phyloP scores from a whole-genome alignment of 2,888 invertebrate species.

The Lasioglossum oenotherae region DNA sequence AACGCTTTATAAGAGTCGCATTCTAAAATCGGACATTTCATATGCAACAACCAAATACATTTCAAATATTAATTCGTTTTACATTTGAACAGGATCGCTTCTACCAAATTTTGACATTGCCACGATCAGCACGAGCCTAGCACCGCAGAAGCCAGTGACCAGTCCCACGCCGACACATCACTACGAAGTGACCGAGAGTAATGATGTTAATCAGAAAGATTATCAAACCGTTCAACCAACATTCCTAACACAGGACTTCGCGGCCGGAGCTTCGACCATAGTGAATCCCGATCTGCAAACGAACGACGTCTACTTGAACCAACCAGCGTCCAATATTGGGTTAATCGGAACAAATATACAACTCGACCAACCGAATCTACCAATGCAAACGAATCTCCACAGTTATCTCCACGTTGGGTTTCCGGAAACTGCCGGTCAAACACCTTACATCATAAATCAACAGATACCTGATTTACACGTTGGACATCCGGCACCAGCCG shows the following conservation, averaged over 20 bases:
- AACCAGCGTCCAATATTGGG: conserved; percentile 67
- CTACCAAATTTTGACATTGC: conserved; percentile 43
- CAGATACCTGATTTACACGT: conserved; percentile 78
- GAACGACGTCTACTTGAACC: conserved; percentile 76
- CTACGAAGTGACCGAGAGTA: conserved; percentile 80
- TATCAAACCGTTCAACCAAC: conserved; percentile 72
- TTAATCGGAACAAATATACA: conserved; percentile 66
- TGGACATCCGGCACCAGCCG: conserved; percentile 76
- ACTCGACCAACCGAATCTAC: conserved; percentile 71
- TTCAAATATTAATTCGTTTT: not conserved
- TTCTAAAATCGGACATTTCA: no score
- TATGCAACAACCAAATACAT: not conserved
- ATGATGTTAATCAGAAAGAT: conserved; percentile 70
- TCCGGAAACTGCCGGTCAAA: conserved; percentile 71
- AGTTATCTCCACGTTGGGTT: conserved; percentile 80
- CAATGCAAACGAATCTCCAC: conserved; percentile 80
- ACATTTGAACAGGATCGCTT: conserved; percentile 37
- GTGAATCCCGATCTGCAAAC: conserved; percentile 72
- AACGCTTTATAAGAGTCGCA: no score
- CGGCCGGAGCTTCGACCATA: conserved; percentile 67
- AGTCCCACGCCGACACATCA: conserved; percentile 64
- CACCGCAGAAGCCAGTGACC: conserved; percentile 69
- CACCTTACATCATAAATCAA: conserved; percentile 68
- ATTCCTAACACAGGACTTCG: conserved; percentile 75
- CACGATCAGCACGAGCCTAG: conserved; percentile 53